Percentiles rank a stretch among this genome's conserved stretches.
These are phyloP conservation scores for Pachypanchax playfairii DNA, from an alignment of 2,113 vertebrate genomes.

Conservation along the genomic window DNA sequence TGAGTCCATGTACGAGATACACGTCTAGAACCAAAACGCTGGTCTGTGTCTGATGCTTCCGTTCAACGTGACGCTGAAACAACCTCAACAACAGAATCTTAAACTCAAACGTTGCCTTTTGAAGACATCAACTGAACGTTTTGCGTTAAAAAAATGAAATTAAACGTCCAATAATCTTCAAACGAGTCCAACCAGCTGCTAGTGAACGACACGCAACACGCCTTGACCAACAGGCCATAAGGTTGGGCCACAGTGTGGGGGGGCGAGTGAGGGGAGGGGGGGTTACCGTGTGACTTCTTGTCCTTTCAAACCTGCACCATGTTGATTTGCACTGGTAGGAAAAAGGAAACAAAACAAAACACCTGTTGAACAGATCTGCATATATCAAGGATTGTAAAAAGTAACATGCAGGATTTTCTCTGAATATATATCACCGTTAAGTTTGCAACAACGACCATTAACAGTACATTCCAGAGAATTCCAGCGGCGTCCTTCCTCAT, in stretches of 20 bases:
- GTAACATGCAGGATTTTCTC: slow-evolving; percentile 72
- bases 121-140: too few relatives aligned
- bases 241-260: slow-evolving; percentile 79
- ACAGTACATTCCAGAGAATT: slow-evolving; percentile 70
- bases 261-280: slow-evolving; percentile 35
- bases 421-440: slow-evolving; percentile 18
- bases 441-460: slow-evolving; percentile 34
- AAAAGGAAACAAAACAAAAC: slow-evolving; percentile 80
- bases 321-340: slow-evolving; percentile 95
- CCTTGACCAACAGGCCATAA: slow-evolving; percentile 88
- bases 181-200: slow-evolving; percentile 38
- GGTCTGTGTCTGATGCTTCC: too few relatives aligned
- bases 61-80: too few relatives aligned
- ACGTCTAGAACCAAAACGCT: too few relatives aligned
- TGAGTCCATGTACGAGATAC: too few relatives aligned
- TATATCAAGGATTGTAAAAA: slow-evolving; percentile 94
- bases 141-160: too few relatives aligned
- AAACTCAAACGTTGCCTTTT: too few relatives aligned
- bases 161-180: too few relatives aligned
- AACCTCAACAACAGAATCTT: too few relatives aligned
- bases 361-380: slow-evolving; percentile 99
- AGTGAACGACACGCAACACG: slow-evolving; percentile 77
- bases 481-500: slow-evolving; percentile 50
- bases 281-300: slow-evolving; percentile 83
- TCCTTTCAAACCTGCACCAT: slow-evolving; percentile 98